Evolutionary conservation across 2,797 vertebrate species (phyloP).

Genomic region (Silurus lanzhouensis): DNA sequence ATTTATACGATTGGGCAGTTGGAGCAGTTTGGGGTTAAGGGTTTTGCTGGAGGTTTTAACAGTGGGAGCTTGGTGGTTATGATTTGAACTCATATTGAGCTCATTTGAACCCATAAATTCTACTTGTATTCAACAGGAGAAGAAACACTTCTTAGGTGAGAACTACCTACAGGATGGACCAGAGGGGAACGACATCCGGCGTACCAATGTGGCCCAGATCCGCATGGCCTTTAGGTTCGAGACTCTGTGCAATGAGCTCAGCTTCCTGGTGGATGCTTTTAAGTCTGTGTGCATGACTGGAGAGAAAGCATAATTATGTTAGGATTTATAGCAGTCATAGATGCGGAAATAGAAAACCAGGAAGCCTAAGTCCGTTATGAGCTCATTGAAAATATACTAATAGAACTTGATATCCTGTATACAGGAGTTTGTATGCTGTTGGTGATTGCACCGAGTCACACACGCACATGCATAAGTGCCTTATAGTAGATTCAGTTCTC

Average conservation of each 20-base stretch:
- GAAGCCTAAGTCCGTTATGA: neutral
- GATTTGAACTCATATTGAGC: too few relatives aligned
- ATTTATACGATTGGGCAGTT: too few relatives aligned
- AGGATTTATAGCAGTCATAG: neutral
- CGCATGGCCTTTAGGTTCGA: slow-evolving; percentile 92
- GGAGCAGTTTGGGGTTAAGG: too few relatives aligned
- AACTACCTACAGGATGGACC: slow-evolving; percentile 92
- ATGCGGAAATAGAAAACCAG: neutral
- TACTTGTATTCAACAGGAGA: slow-evolving; percentile 77
- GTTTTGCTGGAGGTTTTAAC: too few relatives aligned
- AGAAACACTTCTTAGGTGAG: slow-evolving; percentile 88
- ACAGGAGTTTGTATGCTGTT: neutral
- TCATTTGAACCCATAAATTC: neutral
- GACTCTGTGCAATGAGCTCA: slow-evolving; percentile 92
- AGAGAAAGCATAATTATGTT: slow-evolving; percentile 51
- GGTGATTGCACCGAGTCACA: neutral
- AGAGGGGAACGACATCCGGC: slow-evolving; percentile 89
- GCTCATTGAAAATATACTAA: neutral
- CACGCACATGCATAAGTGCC: neutral
- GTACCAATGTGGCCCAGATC: slow-evolving; percentile 95
- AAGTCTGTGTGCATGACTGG: slow-evolving; percentile 73
- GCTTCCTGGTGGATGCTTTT: slow-evolving; percentile 89
- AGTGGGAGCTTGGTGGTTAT: too few relatives aligned
- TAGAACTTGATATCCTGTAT: neutral
- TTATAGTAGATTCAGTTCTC: neutral